Evolutionary conservation across 2,888 invertebrate species (phyloP).

Genomic region (Stegana nigrithorax): DNA sequence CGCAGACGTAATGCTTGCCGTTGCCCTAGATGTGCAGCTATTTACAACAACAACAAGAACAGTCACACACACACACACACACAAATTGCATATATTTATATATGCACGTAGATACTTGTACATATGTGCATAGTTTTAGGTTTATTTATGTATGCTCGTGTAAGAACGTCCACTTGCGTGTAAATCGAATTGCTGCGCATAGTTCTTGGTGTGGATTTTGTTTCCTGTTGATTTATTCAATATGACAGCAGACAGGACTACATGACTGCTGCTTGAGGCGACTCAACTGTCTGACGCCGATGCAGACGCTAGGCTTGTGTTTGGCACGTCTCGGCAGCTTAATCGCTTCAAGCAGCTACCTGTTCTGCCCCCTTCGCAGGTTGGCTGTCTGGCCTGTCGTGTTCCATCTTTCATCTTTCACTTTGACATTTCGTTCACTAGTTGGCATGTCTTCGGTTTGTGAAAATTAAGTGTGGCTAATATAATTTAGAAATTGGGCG

Average conservation of each 20-base stretch:
- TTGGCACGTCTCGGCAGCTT: neutral
- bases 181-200: constrained; percentile 16
- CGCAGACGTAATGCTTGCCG: too few species aligned
- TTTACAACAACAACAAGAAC: constrained; percentile 15
- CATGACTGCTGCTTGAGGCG: neutral
- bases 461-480: neutral
- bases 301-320: neutral
- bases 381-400: too few species aligned
- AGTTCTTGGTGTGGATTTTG: constrained; percentile 25
- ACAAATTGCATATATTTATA: neutral
- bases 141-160: neutral
- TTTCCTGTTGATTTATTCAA: constrained; percentile 54
- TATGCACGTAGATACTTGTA: neutral
- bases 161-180: constrained; percentile 17
- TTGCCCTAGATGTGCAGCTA: too few species aligned
- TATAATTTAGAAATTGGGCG: neutral
- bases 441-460: neutral
- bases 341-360: neutral
- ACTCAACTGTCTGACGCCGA: neutral
- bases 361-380: too few species aligned
- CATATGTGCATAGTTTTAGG: neutral
- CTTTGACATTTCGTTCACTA: neutral
- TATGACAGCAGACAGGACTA: constrained; percentile 43
- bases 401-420: too few species aligned
- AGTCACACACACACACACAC: constrained; percentile 6